Base-by-base conservation (phyloP, 2,113 vertebrate genomes). In the Nerophis lumbriciformis region DNA sequence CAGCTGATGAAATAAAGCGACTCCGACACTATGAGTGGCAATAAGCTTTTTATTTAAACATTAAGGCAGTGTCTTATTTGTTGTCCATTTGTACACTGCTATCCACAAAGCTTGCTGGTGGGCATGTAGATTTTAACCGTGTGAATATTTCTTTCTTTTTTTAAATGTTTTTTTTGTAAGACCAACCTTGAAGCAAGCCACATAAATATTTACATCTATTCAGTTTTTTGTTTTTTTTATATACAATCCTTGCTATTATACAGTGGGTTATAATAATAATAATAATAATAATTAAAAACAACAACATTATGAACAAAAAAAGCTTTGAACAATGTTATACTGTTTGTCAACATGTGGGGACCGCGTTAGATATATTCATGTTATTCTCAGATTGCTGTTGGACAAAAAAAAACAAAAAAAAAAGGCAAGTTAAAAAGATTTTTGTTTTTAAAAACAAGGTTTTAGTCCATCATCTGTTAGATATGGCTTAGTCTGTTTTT, bases 151-250 rank as follows among this genome's bases (percentile, higher is more conserved):
- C 38, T 72, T 50, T 83, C 72, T 42, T 28, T 28, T 28, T 28
- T 28, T 28, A 3, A 28, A 28, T 28, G 28, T 28, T 28, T 77
- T 48, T 84, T 85, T 84, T 69, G 8, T 80, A 82, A 84, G 71
- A 90, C 88, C 85, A 85, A 90, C 89, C 90, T 88, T 76, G 76
- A 72, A 91, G 92, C 91, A 89, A 92, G 87, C 88, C 78, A 92
- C 75, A 90, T 87, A 81, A 91, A 92, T 92, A 94, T 93, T 89
- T 92, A 93, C 92, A 94, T 89, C 90, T 81, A 81, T 85, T 79
- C 85, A 84, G 80, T 88, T 28, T 28, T 28, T 28, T 28, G 1
- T 1, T 28, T 28, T 28, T 28, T 87, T 88, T 92, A 92, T 88
- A 82, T 82, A 90, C 92, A 93, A 89, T 90, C 90, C 87, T 71